Base-by-base conservation (phyloP, 2,113 vertebrate genomes). In the Amphilophus citrinellus region DNA sequence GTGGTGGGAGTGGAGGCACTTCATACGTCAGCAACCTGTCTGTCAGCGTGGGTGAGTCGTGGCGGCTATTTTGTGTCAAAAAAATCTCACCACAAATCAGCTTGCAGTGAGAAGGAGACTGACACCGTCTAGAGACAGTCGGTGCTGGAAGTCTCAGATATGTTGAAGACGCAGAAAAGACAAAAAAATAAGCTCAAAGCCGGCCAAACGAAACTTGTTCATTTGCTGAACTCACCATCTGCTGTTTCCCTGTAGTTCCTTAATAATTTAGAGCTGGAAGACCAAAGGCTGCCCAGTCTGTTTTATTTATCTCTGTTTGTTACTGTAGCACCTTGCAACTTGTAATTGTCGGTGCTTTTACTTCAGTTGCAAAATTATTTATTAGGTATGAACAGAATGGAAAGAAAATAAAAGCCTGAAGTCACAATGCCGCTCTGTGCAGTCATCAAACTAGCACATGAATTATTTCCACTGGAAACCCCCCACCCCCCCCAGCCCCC, bases 11-110 rank as follows among this genome's bases (percentile, higher is more conserved):
- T 15, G 7, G 57, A 63, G 79, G 58, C 91, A 88, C 88, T 92
- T 83, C 90, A 92, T 94, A 86, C 61, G 75, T 94, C 94, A 93
- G 80, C 89, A 60, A 59, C 77, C 86, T 80, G 89, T 92, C 91
- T 4, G 78, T 7, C 68, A 11, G 80, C 82, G 58, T 13, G 53
- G 39, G 68, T 91, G 94, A 94, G 92, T 91, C 88, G 90, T 83
- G 84, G 89, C 77, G 57, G 86, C 89, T 91, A 91, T 78, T 90
- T 90, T 89, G 93, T 84, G 89, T 92, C 90, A 87, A 87, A 27
- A 24, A 27, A 87, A 88, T 83, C 83, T 89, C 78, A 57, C 87
- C 93, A 84, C 93, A 91, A 92, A 93, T 93, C 93, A 88, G 88
- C 71, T 82, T 62, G 84, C 77, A 58, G 30, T 78, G 81, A 88